Percentiles rank a stretch among this genome's conserved stretches.
phyloP scores from a whole-genome alignment of 2,888 invertebrate species.

The Cybosia mesomella region DNA sequence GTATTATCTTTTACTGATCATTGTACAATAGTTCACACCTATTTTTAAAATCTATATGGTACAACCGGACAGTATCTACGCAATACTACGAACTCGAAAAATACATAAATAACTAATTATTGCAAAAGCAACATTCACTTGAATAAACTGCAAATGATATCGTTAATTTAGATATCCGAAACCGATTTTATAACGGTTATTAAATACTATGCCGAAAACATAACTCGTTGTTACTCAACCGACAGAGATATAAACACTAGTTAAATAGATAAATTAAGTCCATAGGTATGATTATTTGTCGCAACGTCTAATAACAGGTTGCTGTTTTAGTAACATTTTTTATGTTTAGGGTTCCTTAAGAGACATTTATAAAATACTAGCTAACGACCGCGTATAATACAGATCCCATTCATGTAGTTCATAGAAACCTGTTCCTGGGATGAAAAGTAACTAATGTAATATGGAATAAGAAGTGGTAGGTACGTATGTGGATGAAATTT shows the following conservation, averaged over 20 bases:
- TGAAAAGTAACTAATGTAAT: background rate
- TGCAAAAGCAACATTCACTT: background rate
- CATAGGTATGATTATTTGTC: slow-evolving; percentile 21
- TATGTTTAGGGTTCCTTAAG: slow-evolving; percentile 11
- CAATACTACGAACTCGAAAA: background rate
- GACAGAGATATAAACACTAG: slow-evolving; percentile 21
- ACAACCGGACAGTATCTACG: background rate
- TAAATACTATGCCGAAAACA: slow-evolving; percentile 10
- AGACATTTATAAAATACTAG: background rate
- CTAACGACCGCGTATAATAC: background rate
- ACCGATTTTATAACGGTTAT: slow-evolving; percentile 17
- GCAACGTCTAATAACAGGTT: slow-evolving; percentile 13
- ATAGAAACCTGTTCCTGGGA: background rate
- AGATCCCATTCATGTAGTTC: too few species aligned
- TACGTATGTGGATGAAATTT: too few species aligned
- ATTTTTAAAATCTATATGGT: background rate
- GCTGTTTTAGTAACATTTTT: background rate
- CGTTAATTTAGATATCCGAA: slow-evolving; percentile 15
- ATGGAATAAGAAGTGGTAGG: too few species aligned
- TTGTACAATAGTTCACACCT: too few species aligned
- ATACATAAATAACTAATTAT: background rate
- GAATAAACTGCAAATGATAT: slow-evolving; percentile 7
- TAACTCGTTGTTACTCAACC: slow-evolving; percentile 21
- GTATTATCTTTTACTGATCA: too few species aligned
- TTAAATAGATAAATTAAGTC: slow-evolving; percentile 30